Percentiles rank a stretch among this genome's conserved stretches.
These are phyloP conservation scores for Galeopsomyia nigrocyanea DNA, from an alignment of 2,888 invertebrate species.

Conservation along the genomic window DNA sequence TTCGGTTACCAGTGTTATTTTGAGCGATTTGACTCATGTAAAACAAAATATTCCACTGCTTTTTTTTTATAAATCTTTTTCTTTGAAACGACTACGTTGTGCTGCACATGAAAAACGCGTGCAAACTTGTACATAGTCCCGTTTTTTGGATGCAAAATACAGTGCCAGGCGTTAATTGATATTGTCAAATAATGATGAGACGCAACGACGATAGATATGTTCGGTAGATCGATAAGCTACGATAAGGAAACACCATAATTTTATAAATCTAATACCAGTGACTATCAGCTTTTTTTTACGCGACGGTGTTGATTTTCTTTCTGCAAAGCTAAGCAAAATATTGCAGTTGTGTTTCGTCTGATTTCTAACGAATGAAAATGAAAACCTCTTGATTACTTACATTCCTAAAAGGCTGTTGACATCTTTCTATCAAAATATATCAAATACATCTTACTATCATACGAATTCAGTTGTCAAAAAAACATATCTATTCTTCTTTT, in stretches of 20 bases:
- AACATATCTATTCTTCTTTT: slow-evolving; percentile 10
- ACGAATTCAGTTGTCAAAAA: slow-evolving; percentile 1
- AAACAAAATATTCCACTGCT: slow-evolving; percentile 20
- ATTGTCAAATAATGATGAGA: slow-evolving; percentile 39
- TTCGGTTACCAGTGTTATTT: slow-evolving; percentile 10
- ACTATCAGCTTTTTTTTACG: too few species aligned
- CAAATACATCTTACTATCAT: slow-evolving; percentile 25
- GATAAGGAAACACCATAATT: neutral
- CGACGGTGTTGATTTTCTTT: too few species aligned
- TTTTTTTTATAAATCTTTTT: slow-evolving; percentile 27
- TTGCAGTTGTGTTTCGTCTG: slow-evolving; percentile 26
- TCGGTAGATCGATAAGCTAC: neutral
- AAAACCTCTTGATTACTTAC: slow-evolving; percentile 32
- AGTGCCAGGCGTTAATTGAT: slow-evolving; percentile 56
- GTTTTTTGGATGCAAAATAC: slow-evolving; percentile 48
- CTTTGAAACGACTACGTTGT: slow-evolving; percentile 1
- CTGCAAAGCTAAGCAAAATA: slow-evolving; percentile 4
- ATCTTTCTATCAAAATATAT: slow-evolving; percentile 19
- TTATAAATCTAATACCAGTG: too few species aligned
- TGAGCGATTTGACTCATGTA: slow-evolving; percentile 27
- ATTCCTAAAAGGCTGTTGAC: slow-evolving; percentile 46
- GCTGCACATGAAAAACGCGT: slow-evolving; percentile 28
- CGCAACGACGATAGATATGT: slow-evolving; percentile 40
- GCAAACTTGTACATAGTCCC: slow-evolving; percentile 61
- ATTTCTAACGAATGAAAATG: slow-evolving; percentile 28